Evolutionary conservation across 2,797 vertebrate species (phyloP), one percentile per base, ranked within the genome.

Genomic region (Xiphorhynchus erythropygius): DNA sequence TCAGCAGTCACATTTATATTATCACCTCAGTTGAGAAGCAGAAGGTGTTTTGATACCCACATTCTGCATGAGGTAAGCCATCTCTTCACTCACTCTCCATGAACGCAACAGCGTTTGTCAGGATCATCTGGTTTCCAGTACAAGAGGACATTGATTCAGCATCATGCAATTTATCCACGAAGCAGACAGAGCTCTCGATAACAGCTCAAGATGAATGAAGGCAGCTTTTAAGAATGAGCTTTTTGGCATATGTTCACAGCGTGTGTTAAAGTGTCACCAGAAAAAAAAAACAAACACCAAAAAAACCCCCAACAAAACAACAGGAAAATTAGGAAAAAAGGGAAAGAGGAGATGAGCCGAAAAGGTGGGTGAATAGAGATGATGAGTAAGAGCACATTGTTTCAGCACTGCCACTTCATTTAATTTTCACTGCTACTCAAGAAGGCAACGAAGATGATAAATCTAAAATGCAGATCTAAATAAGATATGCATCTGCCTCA

Each of bases 161-260:
- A 0, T 24, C 35, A 44, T 63, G 77, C 69, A 84, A 79, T 88
- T 94, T 88, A 90, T 85, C 88, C 93, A 62, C 0, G 1, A 73
- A 87, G 90, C 84, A 94, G 84, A 91, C 83, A 87, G 84, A 93
- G 67, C 80, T 82, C 88, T 75, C 2, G 23, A 28, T 90, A 95
- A 90, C 70, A 84, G 74, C 77, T 94, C 90, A 70, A 89, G 81
- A 91, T 84, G 96, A 94, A 95, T 67, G 88, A 93, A 95, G 46
- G 84, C 86, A 76, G 86, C 59, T 91, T 95, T 93, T 84, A 94
- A 88, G 90, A 95, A 88, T 52, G 74, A 94, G 46, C 10, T 5
- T 84, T 93, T 93, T 82, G 80, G 91, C 76, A 65, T 62, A 57
- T 19, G 62, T 78, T 94, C 87, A 35, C 82, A 91, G 71, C 33